phyloP scores from a whole-genome alignment of 2,888 invertebrate species.

The Epicampocera succincta region DNA sequence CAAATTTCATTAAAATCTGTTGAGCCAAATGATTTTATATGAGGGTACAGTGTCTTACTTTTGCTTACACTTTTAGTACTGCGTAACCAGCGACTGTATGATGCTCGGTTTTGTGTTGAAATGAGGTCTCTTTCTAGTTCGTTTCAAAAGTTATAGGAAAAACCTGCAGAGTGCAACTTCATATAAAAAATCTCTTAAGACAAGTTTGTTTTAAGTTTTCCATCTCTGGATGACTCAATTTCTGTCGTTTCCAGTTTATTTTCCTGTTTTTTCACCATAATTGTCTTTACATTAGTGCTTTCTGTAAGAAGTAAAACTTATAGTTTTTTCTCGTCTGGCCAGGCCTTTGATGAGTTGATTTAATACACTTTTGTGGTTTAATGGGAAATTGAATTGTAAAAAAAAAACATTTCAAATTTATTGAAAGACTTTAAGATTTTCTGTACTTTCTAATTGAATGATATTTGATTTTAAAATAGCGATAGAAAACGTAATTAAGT shows the following conservation, averaged over 20 bases:
- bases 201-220: neutral
- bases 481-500: too few relatives aligned
- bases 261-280: slow-evolving; percentile 4
- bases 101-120: too few relatives aligned
- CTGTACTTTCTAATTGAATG: neutral
- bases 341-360: slow-evolving; percentile 52
- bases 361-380: slow-evolving; percentile 50
- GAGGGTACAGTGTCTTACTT: too few relatives aligned
- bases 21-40: too few relatives aligned
- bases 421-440: neutral
- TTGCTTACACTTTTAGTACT: too few relatives aligned
- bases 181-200: too few relatives aligned
- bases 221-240: slow-evolving; percentile 3
- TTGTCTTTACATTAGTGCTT: slow-evolving; percentile 21
- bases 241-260: slow-evolving; percentile 12
- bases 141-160: too few relatives aligned
- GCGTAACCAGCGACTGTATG: too few relatives aligned
- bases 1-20: too few relatives aligned
- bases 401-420: neutral
- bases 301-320: neutral
- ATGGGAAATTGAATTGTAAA: slow-evolving; percentile 30
- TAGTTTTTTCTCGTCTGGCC: slow-evolving; percentile 5
- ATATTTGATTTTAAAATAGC: too few relatives aligned
- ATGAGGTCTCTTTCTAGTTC: too few relatives aligned
- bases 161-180: too few relatives aligned